These are phyloP conservation scores for Zaprionus africanus DNA, from an alignment of 1,140 invertebrate genomes.

Conservation along the genomic window DNA sequence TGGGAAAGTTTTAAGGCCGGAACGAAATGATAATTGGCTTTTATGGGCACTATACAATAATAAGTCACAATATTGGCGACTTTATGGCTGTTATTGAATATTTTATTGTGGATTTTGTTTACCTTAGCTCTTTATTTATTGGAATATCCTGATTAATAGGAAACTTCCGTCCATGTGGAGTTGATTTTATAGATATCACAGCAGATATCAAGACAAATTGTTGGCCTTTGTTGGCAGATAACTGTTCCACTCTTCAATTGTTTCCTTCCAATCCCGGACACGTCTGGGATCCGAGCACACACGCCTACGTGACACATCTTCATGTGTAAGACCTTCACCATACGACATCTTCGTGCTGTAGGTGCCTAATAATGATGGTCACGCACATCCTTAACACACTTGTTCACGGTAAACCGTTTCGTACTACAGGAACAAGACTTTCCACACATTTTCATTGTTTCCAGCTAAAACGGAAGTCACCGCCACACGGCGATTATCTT, in stretches of 20 bases:
- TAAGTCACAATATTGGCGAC: not conserved
- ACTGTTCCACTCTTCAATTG: conserved; percentile 2
- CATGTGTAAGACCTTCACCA: not conserved
- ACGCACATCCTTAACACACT: conserved; percentile 77
- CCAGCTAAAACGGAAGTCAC: conserved; percentile 69
- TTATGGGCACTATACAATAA: not conserved
- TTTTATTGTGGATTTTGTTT: not conserved
- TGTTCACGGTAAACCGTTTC: conserved; percentile 43
- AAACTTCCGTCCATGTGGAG: conserved; percentile 4
- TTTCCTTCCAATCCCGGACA: not conserved
- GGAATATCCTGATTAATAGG: conserved; percentile 4
- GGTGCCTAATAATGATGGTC: conserved; percentile 54
- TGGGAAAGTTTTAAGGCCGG: conserved; percentile 3
- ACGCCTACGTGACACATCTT: conserved; percentile 41
- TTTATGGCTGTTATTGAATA: not conserved
- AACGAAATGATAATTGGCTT: not conserved
- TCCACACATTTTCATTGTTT: conserved; percentile 65
- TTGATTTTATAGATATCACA: not conserved
- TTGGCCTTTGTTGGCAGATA: not conserved
- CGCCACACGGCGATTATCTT: not conserved
- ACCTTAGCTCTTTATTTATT: not conserved
- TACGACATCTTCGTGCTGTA: conserved; percentile 15
- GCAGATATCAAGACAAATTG: not conserved
- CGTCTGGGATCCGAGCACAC: not conserved
- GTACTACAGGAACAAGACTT: conserved; percentile 55